Evolutionary conservation across 1,140 invertebrate species (phyloP).

Genomic region (Sesamia nonagrioides): DNA sequence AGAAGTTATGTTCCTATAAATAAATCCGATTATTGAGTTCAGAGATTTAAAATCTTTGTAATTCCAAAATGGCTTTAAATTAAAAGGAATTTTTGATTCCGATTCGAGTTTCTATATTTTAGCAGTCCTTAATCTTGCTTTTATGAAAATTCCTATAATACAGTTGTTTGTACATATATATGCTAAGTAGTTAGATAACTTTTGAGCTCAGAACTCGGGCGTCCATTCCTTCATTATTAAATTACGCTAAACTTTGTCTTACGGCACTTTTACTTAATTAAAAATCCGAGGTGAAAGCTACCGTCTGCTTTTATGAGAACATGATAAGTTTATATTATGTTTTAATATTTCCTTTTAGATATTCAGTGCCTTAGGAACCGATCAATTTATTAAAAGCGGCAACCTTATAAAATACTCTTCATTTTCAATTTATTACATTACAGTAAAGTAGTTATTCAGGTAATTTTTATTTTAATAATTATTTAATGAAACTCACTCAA

Average conservation of each 20-base stretch:
- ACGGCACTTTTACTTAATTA: slow-evolving; percentile 43
- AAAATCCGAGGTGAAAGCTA: slow-evolving; percentile 35
- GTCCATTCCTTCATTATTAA: slow-evolving; percentile 43
- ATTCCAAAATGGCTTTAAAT: slow-evolving; percentile 22
- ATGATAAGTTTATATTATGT: slow-evolving; percentile 34
- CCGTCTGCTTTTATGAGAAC: slow-evolving; percentile 33
- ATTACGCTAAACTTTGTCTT: slow-evolving; percentile 40
- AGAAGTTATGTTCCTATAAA: slow-evolving; percentile 29
- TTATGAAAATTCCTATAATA: slow-evolving; percentile 31
- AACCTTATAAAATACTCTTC: background rate
- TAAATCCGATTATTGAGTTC: slow-evolving; percentile 29
- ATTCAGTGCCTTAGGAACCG: slow-evolving; percentile 2
- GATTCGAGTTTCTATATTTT: background rate
- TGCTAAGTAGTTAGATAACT: slow-evolving; percentile 38
- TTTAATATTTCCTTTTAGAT: slow-evolving; percentile 31
- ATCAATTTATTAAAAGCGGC: background rate
- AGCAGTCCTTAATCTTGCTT: background rate
- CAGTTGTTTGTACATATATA: slow-evolving; percentile 38
- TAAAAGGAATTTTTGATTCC: slow-evolving; percentile 8
- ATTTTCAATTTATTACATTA: background rate
- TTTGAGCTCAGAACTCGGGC: slow-evolving; percentile 30
- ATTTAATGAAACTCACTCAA: too few relatives aligned
- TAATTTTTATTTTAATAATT: background rate
- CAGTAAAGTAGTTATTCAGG: background rate
- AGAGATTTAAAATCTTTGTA: slow-evolving; percentile 27